Evolutionary conservation across 2,888 invertebrate genomes (phyloP), one percentile per base, ranked within the genome.

Genomic region (Eupithecia subumbrata): DNA sequence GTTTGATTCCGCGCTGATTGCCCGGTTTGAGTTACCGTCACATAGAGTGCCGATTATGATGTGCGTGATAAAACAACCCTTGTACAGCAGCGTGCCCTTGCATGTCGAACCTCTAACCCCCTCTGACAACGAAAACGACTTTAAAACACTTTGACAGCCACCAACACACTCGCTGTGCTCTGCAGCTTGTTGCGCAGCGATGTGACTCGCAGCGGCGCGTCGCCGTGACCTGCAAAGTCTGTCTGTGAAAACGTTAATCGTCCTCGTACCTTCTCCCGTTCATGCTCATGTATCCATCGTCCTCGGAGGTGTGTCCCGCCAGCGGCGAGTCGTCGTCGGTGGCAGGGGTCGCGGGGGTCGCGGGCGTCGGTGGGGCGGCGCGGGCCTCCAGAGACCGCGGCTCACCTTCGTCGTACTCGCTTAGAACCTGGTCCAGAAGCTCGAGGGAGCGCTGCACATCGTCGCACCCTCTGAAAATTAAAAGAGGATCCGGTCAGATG

Each of bases 201-300:
- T 16, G 45, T 16, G 45, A 45, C 45, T 16, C 14, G 16, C 45
- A 45, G 48, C 18, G 18, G 2, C 48, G 48, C 18, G 18, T 18
- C 18, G 18, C 7, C 9, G 45, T 18, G 18, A 48, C n/a, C 2
- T 56, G 4, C 12, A 25, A 56, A 56, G 56, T 22, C 12, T 14
- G 22, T 25, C 8, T 25, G 12, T 60, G 25, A 60, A 12, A 60
- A 25, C 1, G 4, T 12, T 25, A 2, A 60, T 25, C 5, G 25
- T 60, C 5, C 0, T 5, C 79, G 76, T 82, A 96, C 96, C 96
- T 97, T 90, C 97, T 96, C 84, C 98, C 98, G 96, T 98, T 98
- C 96, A 98, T 97, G 95, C 98, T 98, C 97, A 98, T 98, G 95
- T 98, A 98, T 91, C 98, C 98, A 96, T 98, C 98, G 96, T 98